Evolutionary conservation across 2,113 vertebrate genomes (phyloP), one percentile per base, ranked within the genome.

Genomic region (Leptocoma aspasia): DNA sequence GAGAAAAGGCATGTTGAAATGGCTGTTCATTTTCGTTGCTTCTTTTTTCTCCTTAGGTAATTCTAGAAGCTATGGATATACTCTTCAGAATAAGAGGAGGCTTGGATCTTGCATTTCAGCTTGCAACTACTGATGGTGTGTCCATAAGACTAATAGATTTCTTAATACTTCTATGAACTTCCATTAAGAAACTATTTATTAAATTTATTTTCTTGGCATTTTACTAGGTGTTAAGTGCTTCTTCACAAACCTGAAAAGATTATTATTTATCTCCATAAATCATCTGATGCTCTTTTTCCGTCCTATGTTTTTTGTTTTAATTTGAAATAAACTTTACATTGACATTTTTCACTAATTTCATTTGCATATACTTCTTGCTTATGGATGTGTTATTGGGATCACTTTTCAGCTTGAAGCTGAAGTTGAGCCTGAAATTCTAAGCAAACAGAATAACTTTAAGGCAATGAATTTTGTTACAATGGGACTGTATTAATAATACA

Each of bases 51-150:
- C 28, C 37, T 27, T 75, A 98, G 97, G 94, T 97, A 66, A 96
- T 95, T 89, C 91, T 90, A 42, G 97, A 98, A 61, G 92, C 96
- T 47, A 96, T 97, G 97, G 95, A 97, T 81, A 89, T 99, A 54
- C 96, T 99, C 52, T 98, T 99, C 83, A 97, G 98, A 92, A 92
- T 98, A 70, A 97, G 98, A 96, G 98, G 98, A 57, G 98, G 98
- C 72, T 97, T 99, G 86, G 98, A 98, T 93, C 96, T 99, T 71
- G 97, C 97, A 39, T 99, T 99, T 97, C 97, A 98, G 68, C 95
- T 99, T 52, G 96, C 97, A 59, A 83, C 96, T 76, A 95, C 97
- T 35, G 95, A 98, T 90, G 98, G 98, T 99, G 96, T 28, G 96
- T 97, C 50, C 95, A 2, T 72, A 49, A 81, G 22, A 78, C 35